Base-by-base conservation (phyloP, 2,797 vertebrate genomes). In the Notoglanidium macrostoma region DNA sequence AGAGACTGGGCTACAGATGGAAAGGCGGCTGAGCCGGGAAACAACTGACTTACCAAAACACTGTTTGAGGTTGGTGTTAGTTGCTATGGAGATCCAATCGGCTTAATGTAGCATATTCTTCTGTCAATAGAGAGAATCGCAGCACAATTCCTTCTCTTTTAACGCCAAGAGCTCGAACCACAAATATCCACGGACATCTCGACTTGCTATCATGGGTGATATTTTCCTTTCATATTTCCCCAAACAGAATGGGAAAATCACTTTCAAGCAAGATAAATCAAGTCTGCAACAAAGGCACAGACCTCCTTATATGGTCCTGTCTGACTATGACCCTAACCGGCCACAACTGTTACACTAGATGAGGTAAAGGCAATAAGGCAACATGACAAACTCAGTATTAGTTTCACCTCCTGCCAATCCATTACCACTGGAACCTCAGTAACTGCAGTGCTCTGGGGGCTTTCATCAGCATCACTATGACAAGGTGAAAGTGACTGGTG, bases 301-400 rank as follows among this genome's bases (percentile, higher is more conserved):
- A 82, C 35, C 85, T 88, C 86, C 51, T 46, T 32, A 54, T 74
- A 68, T 65, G 68, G 83, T 68, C 7, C 17, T 11, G 73, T 67
- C 55, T 46, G 74, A 59, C 80, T 32, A 44, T 78, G 85, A 89
- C 82, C 90, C 74, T 84, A 87, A 89, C 65, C 46, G 79, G 74
- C 86, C 46, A 44, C 78, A 83, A 88, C 78, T 83, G 85, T 84
- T 87, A 85, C 73, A 83, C 68, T 77, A 88, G 88, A 91, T 90
- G 87, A 87, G 81, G 84, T 85, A 88, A 85, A 90, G 83, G 65
- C 55, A 76, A 78, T 79, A 86, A 87, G 90, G 89, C 89, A 86
- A 68, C 67, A 80, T 35, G 55, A 88, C 79, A 74, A 84, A 84
- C 23, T n/a, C 83, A 61, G 54, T 84, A 59, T 57, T 74, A 65